These are phyloP conservation scores for Drosophila jambulina DNA, from an alignment of 1,140 invertebrate genomes.

Conservation along the genomic window DNA sequence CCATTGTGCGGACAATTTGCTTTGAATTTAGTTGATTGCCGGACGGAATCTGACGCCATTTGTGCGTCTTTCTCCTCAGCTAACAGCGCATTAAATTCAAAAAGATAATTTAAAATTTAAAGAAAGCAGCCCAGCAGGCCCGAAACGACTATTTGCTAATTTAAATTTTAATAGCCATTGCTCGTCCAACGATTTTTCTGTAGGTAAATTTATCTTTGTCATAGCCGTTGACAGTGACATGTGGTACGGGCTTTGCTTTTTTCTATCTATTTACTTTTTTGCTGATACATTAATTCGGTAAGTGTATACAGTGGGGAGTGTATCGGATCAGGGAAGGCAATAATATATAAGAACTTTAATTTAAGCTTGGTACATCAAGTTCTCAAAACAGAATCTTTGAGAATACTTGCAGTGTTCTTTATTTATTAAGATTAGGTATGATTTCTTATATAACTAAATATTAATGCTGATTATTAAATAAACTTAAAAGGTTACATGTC, in stretches of 20 bases:
- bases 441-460: too few species aligned
- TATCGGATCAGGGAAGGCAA: neutral
- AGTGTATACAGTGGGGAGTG: neutral
- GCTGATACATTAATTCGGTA: constrained; percentile 24
- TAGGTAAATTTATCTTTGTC: constrained; percentile 75
- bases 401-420: too few species aligned
- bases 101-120: constrained; percentile 59
- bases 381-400: neutral
- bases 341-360: neutral
- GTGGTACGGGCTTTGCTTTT: constrained; percentile 58
- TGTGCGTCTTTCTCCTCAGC: constrained; percentile 25
- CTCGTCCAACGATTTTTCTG: constrained; percentile 7
- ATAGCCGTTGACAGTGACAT: constrained; percentile 80
- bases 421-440: too few species aligned
- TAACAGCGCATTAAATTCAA: constrained; percentile 63
- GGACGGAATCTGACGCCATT: constrained; percentile 77
- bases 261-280: neutral
- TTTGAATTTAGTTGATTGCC: constrained; percentile 83
- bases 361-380: neutral
- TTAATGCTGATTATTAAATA: too few species aligned
- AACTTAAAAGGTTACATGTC: too few species aligned
- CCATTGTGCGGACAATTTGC: constrained; percentile 78
- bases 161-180: constrained; percentile 56
- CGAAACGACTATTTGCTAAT: constrained; percentile 51
- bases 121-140: constrained; percentile 8